Evolutionary conservation across 1,140 invertebrate species (phyloP), one percentile per base, ranked within the genome.

Genomic region (Saccostrea glomerata): DNA sequence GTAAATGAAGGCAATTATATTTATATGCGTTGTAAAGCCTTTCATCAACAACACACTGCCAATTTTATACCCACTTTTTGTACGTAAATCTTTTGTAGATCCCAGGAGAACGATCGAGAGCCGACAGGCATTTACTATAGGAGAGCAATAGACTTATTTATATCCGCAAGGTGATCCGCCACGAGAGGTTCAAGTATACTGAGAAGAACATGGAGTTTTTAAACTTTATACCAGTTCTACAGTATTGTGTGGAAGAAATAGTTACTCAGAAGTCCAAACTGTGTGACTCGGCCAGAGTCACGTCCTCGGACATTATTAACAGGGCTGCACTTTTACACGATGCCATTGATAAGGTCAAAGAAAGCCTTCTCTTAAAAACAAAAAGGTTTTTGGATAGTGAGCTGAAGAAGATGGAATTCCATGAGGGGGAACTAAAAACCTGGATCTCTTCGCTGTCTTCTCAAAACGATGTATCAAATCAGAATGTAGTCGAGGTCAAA

Each of bases 371-470:
- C 12, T 23, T 13, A 23, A 56, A 84, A 84, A 56, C 55, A 23
- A 54, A 84, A 56, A 23, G 30, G 36, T n/a, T 84, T n/a, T 11
- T 84, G 47, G 47, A 84, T 9, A 56, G 36, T n/a, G 82, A 84
- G 47, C 3, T 84, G 7, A 84, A 54, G 9, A 54, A 56, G n/a
- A 11, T 84, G 40, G 82, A 84, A 54, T 17, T n/a, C 30, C 82
- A 56, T 25, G 82, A 84, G n/a, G 30, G 20, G 30, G 82, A 84
- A 84, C 23, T 84, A 20, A 84, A 54, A n/a, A n/a, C 47, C 12
- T 84, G 82, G 82, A 84, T 84, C 17, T 54, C 55, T n/a, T 84
- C 47, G 82, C 13, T 84, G 12, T 55, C 70, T 36, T 7, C 25
- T 11, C 70, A 56, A 84, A 84, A 17, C 40, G 23, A 84, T 12